Base-by-base conservation (phyloP, 2,113 vertebrate genomes). In the Arenaria interpres region DNA sequence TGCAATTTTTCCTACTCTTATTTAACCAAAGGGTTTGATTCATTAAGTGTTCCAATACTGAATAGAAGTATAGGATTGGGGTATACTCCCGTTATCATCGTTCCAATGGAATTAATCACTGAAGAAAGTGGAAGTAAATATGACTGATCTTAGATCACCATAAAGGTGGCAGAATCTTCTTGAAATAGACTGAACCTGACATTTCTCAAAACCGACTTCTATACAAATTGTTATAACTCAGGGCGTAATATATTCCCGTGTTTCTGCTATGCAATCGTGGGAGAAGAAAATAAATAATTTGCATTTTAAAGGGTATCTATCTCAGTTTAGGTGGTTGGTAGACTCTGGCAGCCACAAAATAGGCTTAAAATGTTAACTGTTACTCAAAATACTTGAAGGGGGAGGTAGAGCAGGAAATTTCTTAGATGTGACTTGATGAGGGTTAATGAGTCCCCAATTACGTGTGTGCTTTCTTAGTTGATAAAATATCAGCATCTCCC, bases 401-500 rank as follows among this genome's bases (percentile, higher is more conserved):
- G 27, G 27, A 64, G n/a, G 13, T 64, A 15, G 46, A 76, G 53
- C 56, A 91, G 74, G 85, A 93, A 90, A 66, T 68, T 92, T 91
- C 71, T 96, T 56, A 82, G 45, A 72, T 76, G 56, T 75, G 76
- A 76, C 48, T 93, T 92, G 82, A 95, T 45, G 59, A 72, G 62
- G 24, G 46, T 59, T 96, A 92, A 95, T 53, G 37, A 96, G 35
- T 14, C 28, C 66, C 35, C 53, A 86, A 0, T 89, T 87, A 78
- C 7, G 18, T 41, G 16, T 43, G 17, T 56, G 45, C n/a, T 92
- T 89, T 66, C 73, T 90, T 56, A 64, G 88, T 20, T 85, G 83
- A 84, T 89, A 90, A 90, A 91, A 82, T 85, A 89, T 50, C 63
- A 89, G 17, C 63, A 78, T 83, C 39, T 89, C 83, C n/a, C 51